Base-by-base conservation (phyloP, 2,797 vertebrate species). In the Neoniphon sammara region DNA sequence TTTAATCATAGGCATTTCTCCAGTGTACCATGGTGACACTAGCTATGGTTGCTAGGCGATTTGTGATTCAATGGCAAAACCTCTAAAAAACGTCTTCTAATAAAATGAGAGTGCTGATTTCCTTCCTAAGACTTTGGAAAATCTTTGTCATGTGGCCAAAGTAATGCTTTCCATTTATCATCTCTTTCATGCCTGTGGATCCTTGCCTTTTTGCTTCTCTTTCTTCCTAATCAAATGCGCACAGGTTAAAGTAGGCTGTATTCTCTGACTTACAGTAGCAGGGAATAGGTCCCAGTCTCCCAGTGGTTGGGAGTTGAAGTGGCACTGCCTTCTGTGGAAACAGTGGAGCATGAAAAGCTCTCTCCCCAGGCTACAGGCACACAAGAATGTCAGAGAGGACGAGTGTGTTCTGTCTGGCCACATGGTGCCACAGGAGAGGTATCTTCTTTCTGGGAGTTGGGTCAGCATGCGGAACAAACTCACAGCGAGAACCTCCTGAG, bases 271-370 rank as follows among this genome's bases (percentile, higher is more conserved):
- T 50, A 75, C 75, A 85, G 77, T 67, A 50, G 65, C 52, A 76
- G 64, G 63, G 67, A 68, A 36, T 66, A 61, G 73, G 60, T 62
- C 86, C 70, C 78, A 65, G 60, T 34, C 27, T 85, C 80, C 78
- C 78, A 82, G 73, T 57, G 64, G 78, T 73, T 49, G 62, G 69
- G 47, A 82, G 66, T 54, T 87, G 79, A 58, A 87, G 78, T 82
- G 72, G 54, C 55, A 68, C 67, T 75, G 71, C 75, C 79, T 85
- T 87, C 78, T 77, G 82, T 78, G 80, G 80, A 90, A 73, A 88
- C 78, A 86, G 84, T 76, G 73, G 81, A 89, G 87, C 90, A 87
- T 90, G 82, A 90, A 89, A 92, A 86, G 82, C 66, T 81, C 76
- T 85, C 86, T 88, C 87, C 80, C 66, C 71, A 73, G 86, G 87